These are phyloP conservation scores for Cataglyphis livida DNA, from an alignment of 2,888 invertebrate genomes.

Conservation along the genomic window DNA sequence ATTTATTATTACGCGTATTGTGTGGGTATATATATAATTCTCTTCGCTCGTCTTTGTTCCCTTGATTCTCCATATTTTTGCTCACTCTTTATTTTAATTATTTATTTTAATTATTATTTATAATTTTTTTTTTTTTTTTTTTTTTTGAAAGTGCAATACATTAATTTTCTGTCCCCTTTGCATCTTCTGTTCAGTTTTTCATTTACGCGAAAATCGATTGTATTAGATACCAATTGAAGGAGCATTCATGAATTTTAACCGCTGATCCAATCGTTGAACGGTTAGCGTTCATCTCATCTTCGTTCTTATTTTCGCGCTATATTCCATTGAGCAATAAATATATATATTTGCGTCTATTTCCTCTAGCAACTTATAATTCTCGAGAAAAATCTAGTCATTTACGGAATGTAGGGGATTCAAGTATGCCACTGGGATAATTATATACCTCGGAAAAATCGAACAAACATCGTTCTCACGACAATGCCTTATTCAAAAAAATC, in stretches of 20 bases:
- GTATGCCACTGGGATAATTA: constrained; percentile 77
- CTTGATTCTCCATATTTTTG: background rate
- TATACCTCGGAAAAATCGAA: constrained; percentile 59
- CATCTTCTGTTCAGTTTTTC: background rate
- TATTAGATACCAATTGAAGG: constrained; percentile 9
- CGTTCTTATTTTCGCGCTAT: constrained; percentile 1
- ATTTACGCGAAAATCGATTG: constrained; percentile 32
- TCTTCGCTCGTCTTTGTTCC: no score
- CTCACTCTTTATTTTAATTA: background rate
- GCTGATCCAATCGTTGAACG: constrained; percentile 29
- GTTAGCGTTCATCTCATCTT: constrained; percentile 17
- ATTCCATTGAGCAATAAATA: constrained; percentile 7
- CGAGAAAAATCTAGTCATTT: constrained; percentile 22
- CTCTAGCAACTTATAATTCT: constrained; percentile 5
- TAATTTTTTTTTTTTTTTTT: background rate
- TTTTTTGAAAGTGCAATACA: background rate
- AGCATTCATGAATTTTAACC: constrained; percentile 11
- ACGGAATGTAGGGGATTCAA: constrained; percentile 35
- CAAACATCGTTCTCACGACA: constrained; percentile 32
- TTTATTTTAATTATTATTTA: background rate
- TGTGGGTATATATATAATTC: no score
- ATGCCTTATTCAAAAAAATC: constrained; percentile 54
- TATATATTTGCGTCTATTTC: constrained; percentile 21
- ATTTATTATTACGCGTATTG: background rate
- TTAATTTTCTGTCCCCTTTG: background rate